Evolutionary conservation across 2,113 vertebrate species (phyloP), one percentile per base, ranked within the genome.

Genomic region (Tragelaphus scriptus): DNA sequence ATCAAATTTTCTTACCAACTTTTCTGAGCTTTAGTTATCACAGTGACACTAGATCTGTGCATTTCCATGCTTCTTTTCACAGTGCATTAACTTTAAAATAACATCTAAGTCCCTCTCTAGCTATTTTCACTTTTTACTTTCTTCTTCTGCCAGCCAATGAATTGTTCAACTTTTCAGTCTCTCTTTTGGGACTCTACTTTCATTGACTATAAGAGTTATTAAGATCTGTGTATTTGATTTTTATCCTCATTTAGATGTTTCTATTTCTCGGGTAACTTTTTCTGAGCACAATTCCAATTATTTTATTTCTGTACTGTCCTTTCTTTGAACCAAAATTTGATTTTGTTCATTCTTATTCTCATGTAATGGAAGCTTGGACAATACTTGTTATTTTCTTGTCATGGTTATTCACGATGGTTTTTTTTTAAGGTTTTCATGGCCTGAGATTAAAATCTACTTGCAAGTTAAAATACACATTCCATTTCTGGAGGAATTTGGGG

Each of bases 51-150:
- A 51, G 68, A 63, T 32, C 88, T 86, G 28, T 71, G 90, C 79
- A 47, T 97, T 90, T 92, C 89, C 91, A 63, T 55, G 26, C 82
- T 97, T 71, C 91, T 96, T 95, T 96, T 94, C 97, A 96, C 94
- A 97, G 94, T 7, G 44, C 94, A 94, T 98, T 97, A 98, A 96
- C 93, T 97, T 98, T 97, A 97, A 98, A 98, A 98, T 98, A 98
- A 98, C 97, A 98, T 94, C 93, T 90, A 82, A 96, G 91, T 97
- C 96, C 96, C 97, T 44, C 75, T 94, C 97, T 98, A 84, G 96
- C 96, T 97, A 97, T 97, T 98, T 97, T 90, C 97, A 90, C 96
- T 92, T 97, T 98, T 97, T 98, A 97, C 97, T 97, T 97, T 97
- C 94, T 93, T 97, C 97, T 85, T 85, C 81, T 94, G 93, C 94